These are phyloP conservation scores for Hippocampus abdominalis DNA, from an alignment of 2,113 vertebrate species.

Conservation along the genomic window DNA sequence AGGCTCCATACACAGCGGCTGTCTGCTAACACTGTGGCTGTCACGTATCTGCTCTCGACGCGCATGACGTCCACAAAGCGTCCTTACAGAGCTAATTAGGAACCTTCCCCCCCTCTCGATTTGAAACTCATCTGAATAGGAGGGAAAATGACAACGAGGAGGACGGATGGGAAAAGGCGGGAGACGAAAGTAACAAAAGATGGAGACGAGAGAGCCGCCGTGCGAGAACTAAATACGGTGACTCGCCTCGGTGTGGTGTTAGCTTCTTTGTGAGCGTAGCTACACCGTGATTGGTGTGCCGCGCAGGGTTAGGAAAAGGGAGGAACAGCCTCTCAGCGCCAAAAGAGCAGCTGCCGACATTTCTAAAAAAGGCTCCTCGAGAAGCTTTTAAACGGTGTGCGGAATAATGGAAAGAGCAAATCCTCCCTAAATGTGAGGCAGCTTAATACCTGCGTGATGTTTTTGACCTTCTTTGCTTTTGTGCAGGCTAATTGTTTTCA, in stretches of 20 bases:
- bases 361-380: constrained; percentile 8
- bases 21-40: constrained; percentile 64
- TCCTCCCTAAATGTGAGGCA: constrained; percentile 7
- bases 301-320: constrained; percentile 38
- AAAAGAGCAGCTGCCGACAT: constrained; percentile 33
- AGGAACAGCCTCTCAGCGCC: constrained; percentile 34
- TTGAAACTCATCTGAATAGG: constrained; percentile 71
- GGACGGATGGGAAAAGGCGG: constrained; percentile 35
- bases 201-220: constrained; percentile 11
- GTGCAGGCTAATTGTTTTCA: constrained; percentile 3
- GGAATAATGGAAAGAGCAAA: constrained; percentile 10
- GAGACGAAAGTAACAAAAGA: constrained; percentile 32
- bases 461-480: constrained; percentile 10
- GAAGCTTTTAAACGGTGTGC: background rate
- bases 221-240: constrained; percentile 66
- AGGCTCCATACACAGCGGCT: constrained; percentile 63
- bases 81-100: constrained; percentile 78
- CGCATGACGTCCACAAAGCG: constrained; percentile 67
- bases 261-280: constrained; percentile 49
- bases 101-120: constrained; percentile 60
- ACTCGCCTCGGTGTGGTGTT: constrained; percentile 47
- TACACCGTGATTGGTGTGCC: constrained; percentile 52
- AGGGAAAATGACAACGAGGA: constrained; percentile 54
- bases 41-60: constrained; percentile 63
- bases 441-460: background rate